Conservation (phyloP, 2,888 invertebrate genomes). For the Prosapia bicincta region DNA sequence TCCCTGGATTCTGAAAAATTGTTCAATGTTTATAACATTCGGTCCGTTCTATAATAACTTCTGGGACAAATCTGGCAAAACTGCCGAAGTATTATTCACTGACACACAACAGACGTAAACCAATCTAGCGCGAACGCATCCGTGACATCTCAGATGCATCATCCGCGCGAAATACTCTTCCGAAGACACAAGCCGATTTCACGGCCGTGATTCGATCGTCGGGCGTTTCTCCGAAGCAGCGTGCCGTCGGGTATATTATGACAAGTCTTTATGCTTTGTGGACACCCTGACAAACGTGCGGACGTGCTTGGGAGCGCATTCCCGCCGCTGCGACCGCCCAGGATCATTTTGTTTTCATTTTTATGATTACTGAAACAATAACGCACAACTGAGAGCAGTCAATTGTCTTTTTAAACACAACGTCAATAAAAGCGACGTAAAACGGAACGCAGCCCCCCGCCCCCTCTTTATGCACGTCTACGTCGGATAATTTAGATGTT, state of each 20-base stretch:
- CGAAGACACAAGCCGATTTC: neutral
- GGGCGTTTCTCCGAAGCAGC: neutral
- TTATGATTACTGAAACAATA: constrained; percentile 31
- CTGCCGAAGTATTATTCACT: no score
- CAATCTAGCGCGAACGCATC: no score
- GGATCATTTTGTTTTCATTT: constrained; percentile 29
- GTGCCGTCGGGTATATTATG: neutral
- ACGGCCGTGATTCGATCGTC: neutral
- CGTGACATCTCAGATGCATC: no score
- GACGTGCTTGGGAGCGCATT: constrained; percentile 16
- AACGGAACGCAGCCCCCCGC: neutral
- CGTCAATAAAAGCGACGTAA: constrained; percentile 22
- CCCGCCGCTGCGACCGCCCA: constrained; percentile 11
- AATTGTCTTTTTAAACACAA: constrained; percentile 27
- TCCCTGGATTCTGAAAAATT: no score
- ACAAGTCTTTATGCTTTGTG: neutral
- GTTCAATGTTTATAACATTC: no score
- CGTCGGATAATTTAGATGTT: neutral
- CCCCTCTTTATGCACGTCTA: neutral
- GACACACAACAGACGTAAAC: no score
- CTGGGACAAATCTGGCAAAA: no score
- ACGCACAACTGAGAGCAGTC: constrained; percentile 14
- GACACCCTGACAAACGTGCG: constrained; percentile 19
- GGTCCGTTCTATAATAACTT: no score
- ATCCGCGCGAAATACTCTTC: neutral